Percentiles rank a stretch among this genome's conserved stretches.
phyloP scores from a whole-genome alignment of 2,797 vertebrate species.

The Acrossocheilus wenchowensis region DNA sequence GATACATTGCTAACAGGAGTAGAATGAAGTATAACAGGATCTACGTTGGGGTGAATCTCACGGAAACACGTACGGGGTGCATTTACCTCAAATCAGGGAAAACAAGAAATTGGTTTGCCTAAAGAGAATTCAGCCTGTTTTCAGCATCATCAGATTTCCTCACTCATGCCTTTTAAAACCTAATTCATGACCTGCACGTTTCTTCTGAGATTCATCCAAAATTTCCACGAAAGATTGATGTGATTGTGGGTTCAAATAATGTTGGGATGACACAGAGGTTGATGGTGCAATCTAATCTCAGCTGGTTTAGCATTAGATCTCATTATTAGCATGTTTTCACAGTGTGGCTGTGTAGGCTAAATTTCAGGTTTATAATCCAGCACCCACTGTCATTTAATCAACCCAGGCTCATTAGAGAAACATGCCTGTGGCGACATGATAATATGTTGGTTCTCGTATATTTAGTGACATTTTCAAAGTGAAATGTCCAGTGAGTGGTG shows the following conservation, averaged over 20 bases:
- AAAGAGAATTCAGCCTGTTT: background rate
- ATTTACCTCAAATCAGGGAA: background rate
- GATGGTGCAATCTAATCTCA: background rate
- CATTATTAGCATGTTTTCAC: constrained; percentile 6
- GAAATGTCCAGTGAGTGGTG: background rate
- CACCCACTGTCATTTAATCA: background rate
- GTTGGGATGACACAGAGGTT: constrained; percentile 5
- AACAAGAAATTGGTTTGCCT: background rate
- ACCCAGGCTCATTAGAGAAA: background rate
- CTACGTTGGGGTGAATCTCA: background rate
- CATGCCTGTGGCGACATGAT: background rate
- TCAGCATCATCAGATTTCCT: background rate
- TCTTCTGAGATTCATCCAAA: background rate
- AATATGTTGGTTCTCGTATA: background rate
- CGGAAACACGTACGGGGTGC: background rate
- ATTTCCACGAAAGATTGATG: background rate
- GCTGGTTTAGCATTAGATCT: constrained; percentile 54
- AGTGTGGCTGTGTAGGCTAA: background rate
- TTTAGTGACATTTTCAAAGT: background rate
- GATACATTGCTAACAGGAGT: constrained; percentile 36
- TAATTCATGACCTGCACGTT: background rate
- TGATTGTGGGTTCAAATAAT: background rate
- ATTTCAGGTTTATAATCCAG: constrained; percentile 28
- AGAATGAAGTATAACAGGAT: constrained; percentile 1
- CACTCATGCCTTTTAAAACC: background rate